Base-by-base conservation (phyloP, 2,888 invertebrate genomes). In the Pyrrhia umbra region DNA sequence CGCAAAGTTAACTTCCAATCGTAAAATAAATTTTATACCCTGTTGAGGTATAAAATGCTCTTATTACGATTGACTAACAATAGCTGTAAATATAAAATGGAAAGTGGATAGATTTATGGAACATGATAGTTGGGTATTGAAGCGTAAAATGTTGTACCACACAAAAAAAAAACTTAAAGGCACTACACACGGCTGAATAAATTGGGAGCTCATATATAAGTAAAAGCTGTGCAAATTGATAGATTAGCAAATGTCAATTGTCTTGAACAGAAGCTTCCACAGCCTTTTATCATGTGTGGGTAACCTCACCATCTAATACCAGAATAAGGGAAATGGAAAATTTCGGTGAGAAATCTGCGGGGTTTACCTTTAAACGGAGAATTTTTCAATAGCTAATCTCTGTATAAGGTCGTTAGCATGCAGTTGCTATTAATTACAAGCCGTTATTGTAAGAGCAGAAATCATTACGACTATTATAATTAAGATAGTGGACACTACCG, bases 1-100 rank as follows among this genome's bases (percentile, higher is more conserved):
- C 52, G 47, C 40, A 34, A 59, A 60, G 60, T 71, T 79, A 60
- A 74, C 65, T 51, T 52, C 76, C 65, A 61, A 66, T 68, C 83
- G 62, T 83, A 76, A 81, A 81, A 69, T 50, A 61, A 18, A 51
- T 13, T 69, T 81, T 83, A 79, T 77, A 45, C 34, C 70, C 59
- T 66, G 77, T 69, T 75, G 64, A 61, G 59, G 67, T 60, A 68
- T 69, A 82, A 82, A 80, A 77, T 43, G 34, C 34, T 58, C 60
- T 46, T 80, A 47, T 80, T 55, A 74, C 65, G 79, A 66, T 69
- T 46, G 52, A 58, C 52, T 67, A 67, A 79, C 71, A 77, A 63
- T 49, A 47, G 60, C 37, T 65, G 40, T 70, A 67, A 70, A 65
- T 40, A 61, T 49, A 45, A 70, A 62, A 46, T 15, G 20, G 49